These are phyloP conservation scores for Heliconius hewitsoni DNA, from an alignment of 1,140 invertebrate genomes.

Conservation along the genomic window DNA sequence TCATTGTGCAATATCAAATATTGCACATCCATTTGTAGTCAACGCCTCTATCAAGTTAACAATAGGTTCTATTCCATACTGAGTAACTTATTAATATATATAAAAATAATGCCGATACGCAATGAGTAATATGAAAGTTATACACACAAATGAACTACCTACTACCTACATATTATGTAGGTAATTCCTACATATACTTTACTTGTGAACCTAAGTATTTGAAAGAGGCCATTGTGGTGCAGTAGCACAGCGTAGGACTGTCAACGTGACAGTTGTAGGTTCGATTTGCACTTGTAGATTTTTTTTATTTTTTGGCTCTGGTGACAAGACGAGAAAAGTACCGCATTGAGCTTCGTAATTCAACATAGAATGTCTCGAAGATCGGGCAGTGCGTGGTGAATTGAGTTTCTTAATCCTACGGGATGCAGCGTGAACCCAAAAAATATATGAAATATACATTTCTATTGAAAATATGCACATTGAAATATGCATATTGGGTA, in stretches of 20 bases:
- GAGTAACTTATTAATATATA: neutral
- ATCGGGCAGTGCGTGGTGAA: neutral
- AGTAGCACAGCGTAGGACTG: neutral
- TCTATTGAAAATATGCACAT: neutral
- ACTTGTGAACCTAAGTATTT: no score
- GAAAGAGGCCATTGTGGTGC: no score
- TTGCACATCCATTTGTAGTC: neutral
- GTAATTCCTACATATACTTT: no score
- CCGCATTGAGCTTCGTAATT: neutral
- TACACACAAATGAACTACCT: neutral
- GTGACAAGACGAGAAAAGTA: neutral
- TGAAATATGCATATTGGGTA: neutral
- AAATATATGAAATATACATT: neutral
- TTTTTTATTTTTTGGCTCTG: neutral
- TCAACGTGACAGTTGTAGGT: neutral
- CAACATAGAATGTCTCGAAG: neutral
- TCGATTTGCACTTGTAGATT: neutral
- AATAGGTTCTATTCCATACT: neutral
- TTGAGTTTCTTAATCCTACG: neutral
- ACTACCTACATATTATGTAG: no score
- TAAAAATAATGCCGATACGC: neutral
- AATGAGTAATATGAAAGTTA: neutral
- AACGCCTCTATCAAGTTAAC: neutral
- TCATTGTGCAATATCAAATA: neutral
- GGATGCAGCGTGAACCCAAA: no score